phyloP scores from a whole-genome alignment of 2,797 vertebrate genomes.

The Micrastur ruficollis region DNA sequence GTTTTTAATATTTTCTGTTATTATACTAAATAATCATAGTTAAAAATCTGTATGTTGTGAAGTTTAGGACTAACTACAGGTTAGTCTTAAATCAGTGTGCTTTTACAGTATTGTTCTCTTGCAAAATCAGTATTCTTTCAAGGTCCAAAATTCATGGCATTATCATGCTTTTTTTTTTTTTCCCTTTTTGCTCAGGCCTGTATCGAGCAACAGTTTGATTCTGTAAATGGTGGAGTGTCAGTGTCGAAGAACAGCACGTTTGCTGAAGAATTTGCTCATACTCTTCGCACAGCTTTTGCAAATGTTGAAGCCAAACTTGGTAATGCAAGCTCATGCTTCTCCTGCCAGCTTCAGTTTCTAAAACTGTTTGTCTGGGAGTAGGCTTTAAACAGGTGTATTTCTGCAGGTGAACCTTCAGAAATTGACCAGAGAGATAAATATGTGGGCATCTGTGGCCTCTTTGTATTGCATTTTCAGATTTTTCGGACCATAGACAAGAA shows the following conservation, averaged over 20 bases:
- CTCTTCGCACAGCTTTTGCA: slow-evolving; percentile 90
- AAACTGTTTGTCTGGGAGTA: not conserved
- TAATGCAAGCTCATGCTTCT: slow-evolving; percentile 64
- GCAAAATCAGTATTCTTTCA: not conserved
- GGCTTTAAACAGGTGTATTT: slow-evolving; percentile 14
- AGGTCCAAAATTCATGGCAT: not conserved
- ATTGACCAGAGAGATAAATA: slow-evolving; percentile 98
- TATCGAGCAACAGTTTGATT: slow-evolving; percentile 96
- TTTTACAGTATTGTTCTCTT: not conserved
- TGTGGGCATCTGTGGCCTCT: slow-evolving; percentile 89
- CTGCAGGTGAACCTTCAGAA: slow-evolving; percentile 92
- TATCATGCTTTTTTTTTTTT: not conserved
- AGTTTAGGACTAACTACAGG: not conserved
- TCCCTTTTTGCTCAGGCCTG: slow-evolving; percentile 79
- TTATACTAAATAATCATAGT: not conserved
- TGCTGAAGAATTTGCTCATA: slow-evolving; percentile 93
- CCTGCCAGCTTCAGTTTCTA: not conserved
- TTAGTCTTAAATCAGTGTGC: not conserved
- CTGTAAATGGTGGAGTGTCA: slow-evolving; percentile 84
- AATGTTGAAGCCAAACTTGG: slow-evolving; percentile 93
- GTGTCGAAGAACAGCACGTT: slow-evolving; percentile 93
- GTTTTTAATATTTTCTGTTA: not conserved
- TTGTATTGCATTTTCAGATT: slow-evolving; percentile 95
- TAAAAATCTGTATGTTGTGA: not conserved
- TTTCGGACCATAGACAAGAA: slow-evolving; percentile 96